Conservation (phyloP, 2,888 invertebrate genomes). For the Megastigmus dorsalis region DNA sequence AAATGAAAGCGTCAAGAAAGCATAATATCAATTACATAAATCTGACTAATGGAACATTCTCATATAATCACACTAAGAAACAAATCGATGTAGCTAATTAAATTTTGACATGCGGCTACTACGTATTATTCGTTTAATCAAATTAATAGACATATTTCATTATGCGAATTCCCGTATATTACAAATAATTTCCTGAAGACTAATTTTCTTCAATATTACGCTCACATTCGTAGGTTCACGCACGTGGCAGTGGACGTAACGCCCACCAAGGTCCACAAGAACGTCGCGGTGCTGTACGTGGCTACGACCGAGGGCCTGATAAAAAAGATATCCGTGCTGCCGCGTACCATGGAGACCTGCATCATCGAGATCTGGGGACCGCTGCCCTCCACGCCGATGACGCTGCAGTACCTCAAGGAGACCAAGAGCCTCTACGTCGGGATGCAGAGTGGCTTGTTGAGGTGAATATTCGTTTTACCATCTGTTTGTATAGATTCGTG, state of each 20-base stretch:
- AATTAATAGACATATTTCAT: no score
- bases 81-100: no score
- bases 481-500: no score
- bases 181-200: no score
- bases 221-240: slow-evolving; percentile 77
- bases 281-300: slow-evolving; percentile 87
- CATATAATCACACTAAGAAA: no score
- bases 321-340: slow-evolving; percentile 87
- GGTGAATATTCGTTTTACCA: slow-evolving; percentile 56
- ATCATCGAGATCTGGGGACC: slow-evolving; percentile 90
- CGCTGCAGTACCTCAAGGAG: slow-evolving; percentile 87
- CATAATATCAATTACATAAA: no score
- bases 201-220: no score
- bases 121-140: no score
- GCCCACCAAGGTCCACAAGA: slow-evolving; percentile 81
- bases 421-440: slow-evolving; percentile 78
- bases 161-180: no score
- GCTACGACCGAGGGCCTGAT: slow-evolving; percentile 85
- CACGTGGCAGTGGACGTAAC: slow-evolving; percentile 90
- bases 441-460: slow-evolving; percentile 66
- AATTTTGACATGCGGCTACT: no score
- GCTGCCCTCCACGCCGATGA: slow-evolving; percentile 77
- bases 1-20: no score
- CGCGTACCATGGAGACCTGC: slow-evolving; percentile 83
- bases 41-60: no score